Evolutionary conservation across 2,888 invertebrate genomes (phyloP).

Genomic region (Synanthedon formicaeformis): DNA sequence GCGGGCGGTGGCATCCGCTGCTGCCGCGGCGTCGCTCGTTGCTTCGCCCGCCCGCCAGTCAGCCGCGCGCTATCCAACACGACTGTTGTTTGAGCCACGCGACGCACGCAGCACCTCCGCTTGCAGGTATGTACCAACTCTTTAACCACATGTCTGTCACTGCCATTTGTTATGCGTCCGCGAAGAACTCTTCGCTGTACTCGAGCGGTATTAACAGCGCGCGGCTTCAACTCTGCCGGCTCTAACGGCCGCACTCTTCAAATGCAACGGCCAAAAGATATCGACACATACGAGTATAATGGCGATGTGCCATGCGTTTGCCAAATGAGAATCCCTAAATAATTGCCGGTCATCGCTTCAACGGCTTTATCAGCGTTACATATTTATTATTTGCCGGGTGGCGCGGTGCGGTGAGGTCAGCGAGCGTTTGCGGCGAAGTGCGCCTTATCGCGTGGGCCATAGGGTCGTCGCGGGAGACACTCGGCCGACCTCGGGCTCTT

Average conservation of each 20-base stretch:
- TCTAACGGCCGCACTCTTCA: slow-evolving; percentile 24
- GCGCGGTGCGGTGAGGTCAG: slow-evolving; percentile 52
- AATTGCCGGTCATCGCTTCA: slow-evolving; percentile 63
- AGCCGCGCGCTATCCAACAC: slow-evolving; percentile 63
- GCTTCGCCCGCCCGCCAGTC: slow-evolving; percentile 47
- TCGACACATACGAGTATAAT: slow-evolving; percentile 10
- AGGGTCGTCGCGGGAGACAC: slow-evolving; percentile 39
- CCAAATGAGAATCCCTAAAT: slow-evolving; percentile 56
- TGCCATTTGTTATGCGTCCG: slow-evolving; percentile 9
- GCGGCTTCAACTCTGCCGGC: slow-evolving; percentile 11
- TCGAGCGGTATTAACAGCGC: not conserved
- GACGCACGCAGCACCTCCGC: slow-evolving; percentile 31
- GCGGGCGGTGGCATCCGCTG: slow-evolving; percentile 48
- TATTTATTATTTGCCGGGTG: slow-evolving; percentile 64
- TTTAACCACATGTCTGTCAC: slow-evolving; percentile 27
- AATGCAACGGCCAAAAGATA: slow-evolving; percentile 20
- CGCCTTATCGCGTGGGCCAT: slow-evolving; percentile 57
- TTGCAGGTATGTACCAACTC: slow-evolving; percentile 40
- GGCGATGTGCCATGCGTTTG: slow-evolving; percentile 41
- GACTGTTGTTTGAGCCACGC: slow-evolving; percentile 45
- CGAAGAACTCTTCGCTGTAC: slow-evolving; percentile 3
- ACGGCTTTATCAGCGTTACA: slow-evolving; percentile 67
- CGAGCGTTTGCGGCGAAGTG: slow-evolving; percentile 51
- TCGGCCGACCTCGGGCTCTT: slow-evolving; percentile 30
- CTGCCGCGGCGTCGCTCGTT: slow-evolving; percentile 41